Conservation (phyloP, 2,113 vertebrate species). For the Pantherophis guttatus region DNA sequence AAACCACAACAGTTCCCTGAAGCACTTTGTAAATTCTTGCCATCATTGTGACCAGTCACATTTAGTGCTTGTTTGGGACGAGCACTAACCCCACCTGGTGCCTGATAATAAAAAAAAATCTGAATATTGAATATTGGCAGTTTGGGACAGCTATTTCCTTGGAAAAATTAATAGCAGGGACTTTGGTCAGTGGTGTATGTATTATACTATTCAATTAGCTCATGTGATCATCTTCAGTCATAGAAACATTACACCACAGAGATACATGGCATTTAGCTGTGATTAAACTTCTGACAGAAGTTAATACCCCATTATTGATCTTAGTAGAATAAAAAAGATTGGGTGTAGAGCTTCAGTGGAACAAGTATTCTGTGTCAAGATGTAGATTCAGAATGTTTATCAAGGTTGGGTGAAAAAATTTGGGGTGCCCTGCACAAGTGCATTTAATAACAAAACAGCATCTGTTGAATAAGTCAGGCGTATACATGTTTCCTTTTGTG, state of each 20-base stretch:
- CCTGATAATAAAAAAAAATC: not conserved
- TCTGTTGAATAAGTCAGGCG: not conserved
- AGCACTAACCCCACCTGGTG: not conserved
- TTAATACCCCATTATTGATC: not conserved
- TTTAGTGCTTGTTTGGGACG: not conserved
- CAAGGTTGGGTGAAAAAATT: not conserved
- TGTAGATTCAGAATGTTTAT: not conserved
- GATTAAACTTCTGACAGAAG: not conserved
- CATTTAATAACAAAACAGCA: not conserved
- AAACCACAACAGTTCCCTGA: not conserved
- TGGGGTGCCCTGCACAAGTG: not conserved
- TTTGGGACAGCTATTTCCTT: not conserved
- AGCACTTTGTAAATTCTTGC: not conserved
- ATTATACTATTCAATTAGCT: not conserved
- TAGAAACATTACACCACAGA: not conserved
- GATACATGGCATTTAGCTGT: not conserved
- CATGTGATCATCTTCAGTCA: not conserved
- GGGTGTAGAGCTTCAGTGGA: not conserved
- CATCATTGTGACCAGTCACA: not conserved
- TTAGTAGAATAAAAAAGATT: not conserved
- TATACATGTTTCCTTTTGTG: not conserved
- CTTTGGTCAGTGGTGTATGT: not conserved
- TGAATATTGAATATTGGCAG: not conserved
- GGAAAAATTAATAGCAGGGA: not conserved
- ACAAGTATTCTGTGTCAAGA: not conserved